phyloP scores from a whole-genome alignment of 2,797 vertebrate species.

The Chelon auratus region DNA sequence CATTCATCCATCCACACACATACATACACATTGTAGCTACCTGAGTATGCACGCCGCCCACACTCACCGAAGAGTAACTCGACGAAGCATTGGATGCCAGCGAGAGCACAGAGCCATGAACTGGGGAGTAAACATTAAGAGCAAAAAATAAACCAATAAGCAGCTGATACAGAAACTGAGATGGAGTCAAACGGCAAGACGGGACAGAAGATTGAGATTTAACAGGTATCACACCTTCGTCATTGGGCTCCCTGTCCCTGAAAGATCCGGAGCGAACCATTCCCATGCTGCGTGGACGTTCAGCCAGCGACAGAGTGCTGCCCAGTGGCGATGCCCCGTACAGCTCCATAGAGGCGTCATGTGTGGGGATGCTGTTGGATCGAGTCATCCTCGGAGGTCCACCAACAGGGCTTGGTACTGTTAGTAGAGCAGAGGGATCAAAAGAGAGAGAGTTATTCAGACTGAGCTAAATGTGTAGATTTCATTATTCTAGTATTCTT shows the following conservation, averaged over 20 bases:
- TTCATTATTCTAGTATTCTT: accelerated
- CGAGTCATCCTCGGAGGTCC: conserved; percentile 92
- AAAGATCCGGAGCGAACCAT: conserved; percentile 96
- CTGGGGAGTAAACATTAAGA: conserved; percentile 79
- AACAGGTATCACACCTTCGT: conserved; percentile 88
- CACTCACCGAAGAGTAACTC: conserved; percentile 95
- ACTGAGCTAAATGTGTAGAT: too few relatives aligned
- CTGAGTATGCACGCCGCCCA: conserved; percentile 65
- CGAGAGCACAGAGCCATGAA: conserved; percentile 95
- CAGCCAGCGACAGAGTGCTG: conserved; percentile 94
- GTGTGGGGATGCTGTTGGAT: conserved; percentile 98
- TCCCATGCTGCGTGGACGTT: conserved; percentile 94
- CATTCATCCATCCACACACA: conserved; percentile 18
- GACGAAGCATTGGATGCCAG: conserved; percentile 97
- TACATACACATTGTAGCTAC: conserved; percentile 61
- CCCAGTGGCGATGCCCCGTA: conserved; percentile 91
- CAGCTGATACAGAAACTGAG: not conserved
- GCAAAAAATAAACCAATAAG: conserved; percentile 44
- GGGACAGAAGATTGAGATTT: not conserved
- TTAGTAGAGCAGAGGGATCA: conserved; percentile 60
- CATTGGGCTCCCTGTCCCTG: conserved; percentile 88
- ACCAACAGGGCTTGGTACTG: conserved; percentile 84
- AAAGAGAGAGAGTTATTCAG: not conserved
- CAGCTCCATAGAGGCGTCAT: conserved; percentile 92
- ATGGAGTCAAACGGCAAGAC: not conserved